Evolutionary conservation across 2,888 invertebrate genomes (phyloP).

Genomic region (Metallyticus violacea): DNA sequence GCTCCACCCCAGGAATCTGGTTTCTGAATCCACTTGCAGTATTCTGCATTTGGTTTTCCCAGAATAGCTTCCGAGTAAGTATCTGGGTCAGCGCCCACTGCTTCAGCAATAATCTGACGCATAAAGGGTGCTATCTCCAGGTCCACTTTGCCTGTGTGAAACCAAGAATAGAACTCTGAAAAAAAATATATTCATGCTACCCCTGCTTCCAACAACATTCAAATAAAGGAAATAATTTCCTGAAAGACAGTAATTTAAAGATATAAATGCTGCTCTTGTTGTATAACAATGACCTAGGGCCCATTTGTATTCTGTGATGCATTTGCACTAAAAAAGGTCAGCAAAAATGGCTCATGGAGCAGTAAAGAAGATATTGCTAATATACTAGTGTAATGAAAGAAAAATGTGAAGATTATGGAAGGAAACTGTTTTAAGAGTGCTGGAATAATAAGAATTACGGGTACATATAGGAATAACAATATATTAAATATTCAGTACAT

Average conservation of each 20-base stretch:
- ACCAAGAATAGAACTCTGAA: too few relatives aligned
- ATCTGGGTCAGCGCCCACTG: slow-evolving; percentile 71
- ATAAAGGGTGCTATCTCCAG: slow-evolving; percentile 70
- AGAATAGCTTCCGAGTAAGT: slow-evolving; percentile 84
- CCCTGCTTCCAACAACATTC: background rate
- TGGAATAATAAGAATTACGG: too few relatives aligned
- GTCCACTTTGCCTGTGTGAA: slow-evolving; percentile 62
- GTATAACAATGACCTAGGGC: too few relatives aligned
- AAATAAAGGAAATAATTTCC: background rate
- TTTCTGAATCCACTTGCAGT: slow-evolving; percentile 87
- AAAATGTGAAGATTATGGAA: too few relatives aligned
- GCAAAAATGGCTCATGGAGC: too few relatives aligned
- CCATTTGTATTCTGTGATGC: too few relatives aligned
- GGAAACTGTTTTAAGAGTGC: too few relatives aligned
- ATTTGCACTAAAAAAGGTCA: too few relatives aligned
- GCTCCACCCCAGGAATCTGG: slow-evolving; percentile 94
- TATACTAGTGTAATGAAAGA: too few relatives aligned
- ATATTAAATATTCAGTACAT: too few relatives aligned
- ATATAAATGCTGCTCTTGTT: background rate
- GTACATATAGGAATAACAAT: too few relatives aligned
- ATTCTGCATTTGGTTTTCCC: slow-evolving; percentile 78
- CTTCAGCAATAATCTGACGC: slow-evolving; percentile 83
- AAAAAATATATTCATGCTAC: background rate
- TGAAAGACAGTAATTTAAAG: background rate
- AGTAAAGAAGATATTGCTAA: too few relatives aligned